Base-by-base conservation (phyloP, 2,888 invertebrate species). In the Eupithecia tripunctaria region DNA sequence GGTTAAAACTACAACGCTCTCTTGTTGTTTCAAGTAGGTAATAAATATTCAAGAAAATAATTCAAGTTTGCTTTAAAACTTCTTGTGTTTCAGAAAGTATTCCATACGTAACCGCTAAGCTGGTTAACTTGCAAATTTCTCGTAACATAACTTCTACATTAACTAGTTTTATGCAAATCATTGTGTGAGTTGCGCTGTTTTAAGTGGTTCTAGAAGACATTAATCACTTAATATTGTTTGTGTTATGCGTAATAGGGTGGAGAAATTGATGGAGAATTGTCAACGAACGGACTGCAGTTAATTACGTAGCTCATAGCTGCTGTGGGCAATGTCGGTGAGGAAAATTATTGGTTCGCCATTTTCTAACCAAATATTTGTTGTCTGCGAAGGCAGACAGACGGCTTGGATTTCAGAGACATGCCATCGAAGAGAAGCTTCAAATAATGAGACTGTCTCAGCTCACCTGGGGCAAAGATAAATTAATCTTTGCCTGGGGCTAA, bases 151-250 rank as follows among this genome's bases (percentile, higher is more conserved):
- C 91, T 92, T 90, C 85, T 86, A 86, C 89, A 91, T 91, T 91
- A 92, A 89, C 85, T 88, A 90, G 89, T 91, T 92, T 91, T 88
- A 91, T 91, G 92, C 93, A 92, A 92, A 93, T 93, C 92, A 93
- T 85, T 89, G 86, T 89, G 82, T 85, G 86, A 84, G 85, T 84
- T 74, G 81, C 87, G 85, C 84, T 86, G 86, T 87, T 89, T 81
- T 88, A 88, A 90, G 90, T 88, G 88, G 85, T 85, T 82, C 80
- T 81, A 84, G 87, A 86, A 88, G 86, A 86, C 91, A 93, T 93
- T 92, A 93, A 93, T 93, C 92, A 93, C 83, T 84, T 88, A 87
- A 92, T 91, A 92, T 91, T 92, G 92, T 92, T 91, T 90, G 88
- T 88, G 88, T 88, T 88, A 88, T 88, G 89, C 85, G 88, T 87